Conservation (phyloP, 2,888 invertebrate species). For the Eumerus sabulonum region DNA sequence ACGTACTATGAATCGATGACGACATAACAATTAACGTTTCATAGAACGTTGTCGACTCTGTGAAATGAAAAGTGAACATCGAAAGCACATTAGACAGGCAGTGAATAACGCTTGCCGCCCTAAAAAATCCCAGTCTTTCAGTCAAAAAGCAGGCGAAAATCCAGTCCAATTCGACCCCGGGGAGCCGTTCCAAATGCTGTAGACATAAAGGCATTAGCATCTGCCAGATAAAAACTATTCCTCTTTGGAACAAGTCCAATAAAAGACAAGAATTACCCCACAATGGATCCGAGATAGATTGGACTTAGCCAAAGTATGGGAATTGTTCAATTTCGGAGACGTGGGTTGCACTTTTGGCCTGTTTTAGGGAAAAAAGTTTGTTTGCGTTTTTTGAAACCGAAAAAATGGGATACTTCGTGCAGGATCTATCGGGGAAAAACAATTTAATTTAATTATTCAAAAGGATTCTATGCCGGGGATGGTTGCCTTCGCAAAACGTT, state of each 20-base stretch:
- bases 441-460: constrained; percentile 31
- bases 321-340: background rate
- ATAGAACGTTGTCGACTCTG: too few relatives aligned
- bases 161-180: too few relatives aligned
- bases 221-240: background rate
- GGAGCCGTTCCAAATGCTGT: too few relatives aligned
- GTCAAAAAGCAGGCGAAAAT: too few relatives aligned
- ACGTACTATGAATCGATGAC: background rate
- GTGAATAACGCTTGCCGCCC: too few relatives aligned
- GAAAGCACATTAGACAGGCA: too few relatives aligned
- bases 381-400: background rate
- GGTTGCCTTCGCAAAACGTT: too few relatives aligned
- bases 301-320: constrained; percentile 1
- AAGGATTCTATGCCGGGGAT: background rate
- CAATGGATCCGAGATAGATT: constrained; percentile 20
- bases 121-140: too few relatives aligned
- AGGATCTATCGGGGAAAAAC: background rate
- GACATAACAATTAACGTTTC: too few relatives aligned
- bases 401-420: background rate
- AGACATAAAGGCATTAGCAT: constrained; percentile 3
- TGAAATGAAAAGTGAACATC: too few relatives aligned
- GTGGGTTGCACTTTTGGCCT: too few relatives aligned
- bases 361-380: too few relatives aligned
- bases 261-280: background rate
- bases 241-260: constrained; percentile 47